A percentile compares a stretch with the other conserved stretches of the same genome.
Conservation (phyloP, 2,888 invertebrate genomes). For the Nomada flava region DNA sequence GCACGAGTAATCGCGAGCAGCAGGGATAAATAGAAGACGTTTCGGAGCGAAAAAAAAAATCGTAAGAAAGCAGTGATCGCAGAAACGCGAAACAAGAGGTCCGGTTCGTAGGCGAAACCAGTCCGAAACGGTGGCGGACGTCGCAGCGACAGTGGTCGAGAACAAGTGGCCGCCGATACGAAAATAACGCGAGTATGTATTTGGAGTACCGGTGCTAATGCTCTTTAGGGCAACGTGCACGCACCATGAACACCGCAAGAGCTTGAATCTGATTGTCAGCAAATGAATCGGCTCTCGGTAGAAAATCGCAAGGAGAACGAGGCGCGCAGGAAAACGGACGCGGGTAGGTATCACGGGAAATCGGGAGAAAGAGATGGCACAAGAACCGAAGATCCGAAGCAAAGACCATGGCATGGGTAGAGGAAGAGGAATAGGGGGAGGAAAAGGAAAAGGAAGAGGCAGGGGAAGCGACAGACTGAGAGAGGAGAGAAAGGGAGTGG, state of each 20-base stretch:
- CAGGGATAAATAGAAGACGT: no score
- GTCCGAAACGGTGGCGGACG: constrained; percentile 30
- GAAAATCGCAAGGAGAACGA: neutral
- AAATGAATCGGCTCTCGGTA: neutral
- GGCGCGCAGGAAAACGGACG: neutral
- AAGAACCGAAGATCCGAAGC: neutral
- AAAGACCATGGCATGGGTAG: no score
- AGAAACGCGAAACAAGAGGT: neutral
- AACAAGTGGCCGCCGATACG: constrained; percentile 61
- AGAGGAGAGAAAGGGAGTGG: neutral
- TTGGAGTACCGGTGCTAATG: constrained; percentile 22
- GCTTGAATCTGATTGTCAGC: constrained; percentile 5
- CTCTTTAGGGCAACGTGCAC: constrained; percentile 45
- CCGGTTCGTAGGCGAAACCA: neutral
- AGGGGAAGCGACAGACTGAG: neutral
- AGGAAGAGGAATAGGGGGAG: no score
- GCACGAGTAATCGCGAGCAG: no score
- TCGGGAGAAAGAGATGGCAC: no score
- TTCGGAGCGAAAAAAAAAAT: no score
- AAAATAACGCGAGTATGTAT: constrained; percentile 56
- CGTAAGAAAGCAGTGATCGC: neutral
- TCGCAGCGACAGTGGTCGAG: constrained; percentile 40
- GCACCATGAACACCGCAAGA: constrained; percentile 23
- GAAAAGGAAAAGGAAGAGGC: no score
- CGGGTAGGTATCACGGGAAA: neutral